Evolutionary conservation across 2,113 vertebrate species (phyloP).

Genomic region (Podarcis cretensis): DNA sequence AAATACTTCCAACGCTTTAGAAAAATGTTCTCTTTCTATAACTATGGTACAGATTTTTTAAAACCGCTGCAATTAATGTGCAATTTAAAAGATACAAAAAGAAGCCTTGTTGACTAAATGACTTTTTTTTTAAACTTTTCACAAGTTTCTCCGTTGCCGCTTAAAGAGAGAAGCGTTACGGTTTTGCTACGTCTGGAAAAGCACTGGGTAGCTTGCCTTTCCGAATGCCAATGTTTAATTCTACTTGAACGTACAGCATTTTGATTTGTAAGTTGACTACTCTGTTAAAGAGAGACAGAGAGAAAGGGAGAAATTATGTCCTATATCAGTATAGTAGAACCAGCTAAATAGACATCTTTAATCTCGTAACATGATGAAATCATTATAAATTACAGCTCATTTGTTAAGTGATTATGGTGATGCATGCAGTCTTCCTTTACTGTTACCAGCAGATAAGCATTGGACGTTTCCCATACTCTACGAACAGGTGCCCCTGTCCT

Average conservation of each 20-base stretch:
- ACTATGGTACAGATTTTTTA: constrained; percentile 40
- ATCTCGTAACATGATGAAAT: constrained; percentile 52
- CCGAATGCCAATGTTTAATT: constrained; percentile 54
- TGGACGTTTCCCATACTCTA: not conserved
- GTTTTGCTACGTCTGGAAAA: constrained; percentile 14
- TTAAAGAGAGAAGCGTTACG: constrained; percentile 46
- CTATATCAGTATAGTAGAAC: constrained; percentile 64
- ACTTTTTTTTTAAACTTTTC: constrained; percentile 37
- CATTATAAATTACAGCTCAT: constrained; percentile 68
- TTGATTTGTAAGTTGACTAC: constrained; percentile 62
- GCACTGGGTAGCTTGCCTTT: not conserved
- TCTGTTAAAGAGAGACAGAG: constrained; percentile 53
- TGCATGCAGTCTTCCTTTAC: constrained; percentile 74
- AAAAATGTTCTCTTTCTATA: constrained; percentile 56
- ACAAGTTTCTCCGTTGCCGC: constrained; percentile 13
- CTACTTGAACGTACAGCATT: constrained; percentile 63
- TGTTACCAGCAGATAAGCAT: constrained; percentile 13
- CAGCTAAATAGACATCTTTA: constrained; percentile 69
- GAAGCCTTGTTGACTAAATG: constrained; percentile 59
- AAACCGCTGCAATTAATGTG: constrained; percentile 58
- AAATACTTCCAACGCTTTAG: constrained; percentile 40
- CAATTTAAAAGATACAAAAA: constrained; percentile 69
- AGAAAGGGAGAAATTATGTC: constrained; percentile 50
- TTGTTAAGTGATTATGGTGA: constrained; percentile 66
- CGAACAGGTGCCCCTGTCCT: not conserved